These are phyloP conservation scores for Semnornis frantzii DNA, from an alignment of 2,113 vertebrate genomes.

Conservation along the genomic window DNA sequence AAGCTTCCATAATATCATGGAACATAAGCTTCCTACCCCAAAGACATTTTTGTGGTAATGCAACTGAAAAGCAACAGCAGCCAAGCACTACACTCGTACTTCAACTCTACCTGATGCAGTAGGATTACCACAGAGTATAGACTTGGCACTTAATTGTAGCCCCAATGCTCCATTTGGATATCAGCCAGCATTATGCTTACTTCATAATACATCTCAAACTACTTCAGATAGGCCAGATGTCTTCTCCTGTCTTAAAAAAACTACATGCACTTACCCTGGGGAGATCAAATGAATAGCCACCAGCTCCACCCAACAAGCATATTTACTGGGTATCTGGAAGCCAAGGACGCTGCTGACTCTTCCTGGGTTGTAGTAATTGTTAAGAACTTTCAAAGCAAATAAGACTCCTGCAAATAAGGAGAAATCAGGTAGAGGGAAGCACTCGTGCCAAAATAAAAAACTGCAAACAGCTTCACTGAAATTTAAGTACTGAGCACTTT, in stretches of 20 bases:
- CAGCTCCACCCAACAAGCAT: conserved; percentile 92
- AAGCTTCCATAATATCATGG: not conserved
- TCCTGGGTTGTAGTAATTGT: conserved; percentile 88
- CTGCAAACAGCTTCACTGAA: not conserved
- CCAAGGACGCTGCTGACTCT: conserved; percentile 82
- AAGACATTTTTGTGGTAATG: not conserved
- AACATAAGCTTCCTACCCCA: not conserved
- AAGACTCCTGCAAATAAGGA: conserved; percentile 85
- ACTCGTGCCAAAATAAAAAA: not conserved
- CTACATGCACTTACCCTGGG: conserved; percentile 82
- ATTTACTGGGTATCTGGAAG: conserved; percentile 81
- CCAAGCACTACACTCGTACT: not conserved
- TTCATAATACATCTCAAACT: not conserved
- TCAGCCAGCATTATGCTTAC: not conserved
- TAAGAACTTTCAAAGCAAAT: conserved; percentile 95
- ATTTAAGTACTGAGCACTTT: not conserved
- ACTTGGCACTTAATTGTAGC: not conserved
- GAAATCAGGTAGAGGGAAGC: not conserved
- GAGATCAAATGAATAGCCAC: conserved; percentile 87
- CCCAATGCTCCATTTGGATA: not conserved
- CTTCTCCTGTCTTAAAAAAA: not conserved
- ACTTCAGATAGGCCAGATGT: not conserved
- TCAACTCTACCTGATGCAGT: not conserved
- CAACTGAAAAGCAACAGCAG: not conserved
- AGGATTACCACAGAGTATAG: not conserved